Conservation (phyloP, 64 coral and sea anemone species). For the Porites australiensis region DNA sequence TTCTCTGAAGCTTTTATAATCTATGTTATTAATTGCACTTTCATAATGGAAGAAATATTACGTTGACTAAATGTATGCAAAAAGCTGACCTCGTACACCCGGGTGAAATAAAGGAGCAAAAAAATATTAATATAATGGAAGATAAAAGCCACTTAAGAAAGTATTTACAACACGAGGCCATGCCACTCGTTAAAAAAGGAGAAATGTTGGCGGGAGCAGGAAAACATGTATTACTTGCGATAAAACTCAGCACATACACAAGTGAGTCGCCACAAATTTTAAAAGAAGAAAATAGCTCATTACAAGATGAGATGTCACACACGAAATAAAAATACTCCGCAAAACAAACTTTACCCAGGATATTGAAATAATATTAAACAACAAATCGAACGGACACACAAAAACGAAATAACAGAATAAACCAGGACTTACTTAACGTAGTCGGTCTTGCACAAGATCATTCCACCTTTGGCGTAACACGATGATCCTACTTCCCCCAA, state of each 20-base stretch:
- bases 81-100: conserved; percentile 51
- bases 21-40: conserved; percentile 88
- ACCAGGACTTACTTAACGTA: conserved; percentile 83
- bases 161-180: conserved; percentile 52
- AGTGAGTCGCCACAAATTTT: conserved; percentile 5
- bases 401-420: conserved; percentile 41
- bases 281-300: conserved; percentile 27
- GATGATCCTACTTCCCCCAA: conserved; percentile 90
- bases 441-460: conserved; percentile 95
- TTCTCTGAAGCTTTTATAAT: conserved; percentile 78
- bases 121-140: conserved; percentile 54
- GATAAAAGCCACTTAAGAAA: conserved; percentile 77
- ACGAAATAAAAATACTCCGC: conserved; percentile 26
- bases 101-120: conserved; percentile 31
- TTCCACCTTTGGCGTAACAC: conserved; percentile 92
- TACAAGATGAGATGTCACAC: conserved; percentile 47
- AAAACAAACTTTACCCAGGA: conserved; percentile 33
- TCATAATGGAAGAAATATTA: conserved; percentile 87
- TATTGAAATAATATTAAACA: conserved; percentile 28
- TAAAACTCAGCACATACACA: background rate
- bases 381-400: conserved; percentile 24
- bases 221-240: background rate
- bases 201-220: background rate
- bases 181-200: background rate
- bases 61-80: conserved; percentile 86